A percentile compares a stretch with the other conserved stretches of the same genome.
phyloP scores from a whole-genome alignment of 2,113 vertebrate genomes.

The Anguilla japonica region DNA sequence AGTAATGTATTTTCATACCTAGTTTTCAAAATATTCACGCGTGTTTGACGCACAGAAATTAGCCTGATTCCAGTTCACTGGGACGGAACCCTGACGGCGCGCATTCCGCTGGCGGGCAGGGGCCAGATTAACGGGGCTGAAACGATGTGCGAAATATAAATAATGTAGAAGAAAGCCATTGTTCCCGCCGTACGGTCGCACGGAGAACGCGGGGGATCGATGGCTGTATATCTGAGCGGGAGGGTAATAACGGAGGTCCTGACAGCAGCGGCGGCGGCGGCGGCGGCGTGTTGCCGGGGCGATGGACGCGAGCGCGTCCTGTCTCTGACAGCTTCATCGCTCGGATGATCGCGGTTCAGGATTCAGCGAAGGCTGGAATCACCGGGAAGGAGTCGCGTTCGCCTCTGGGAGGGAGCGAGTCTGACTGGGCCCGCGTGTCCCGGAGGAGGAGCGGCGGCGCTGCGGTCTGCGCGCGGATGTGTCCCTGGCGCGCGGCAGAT shows the following conservation, averaged over 20 bases:
- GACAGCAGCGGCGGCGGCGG: constrained; percentile 24
- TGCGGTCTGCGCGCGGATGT: constrained; percentile 4
- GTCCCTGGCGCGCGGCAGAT: constrained; percentile 54
- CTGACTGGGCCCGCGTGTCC: constrained; percentile 37
- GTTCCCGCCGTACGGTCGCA: not conserved
- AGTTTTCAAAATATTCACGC: not conserved
- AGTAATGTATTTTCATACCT: no score
- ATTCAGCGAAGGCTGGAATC: not conserved
- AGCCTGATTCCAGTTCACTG: not conserved
- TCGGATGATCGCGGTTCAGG: not conserved
- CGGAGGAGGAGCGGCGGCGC: constrained; percentile 31
- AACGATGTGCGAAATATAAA: not conserved
- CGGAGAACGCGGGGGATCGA: constrained; percentile 12
- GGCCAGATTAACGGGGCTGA: not conserved
- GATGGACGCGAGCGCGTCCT: constrained; percentile 50
- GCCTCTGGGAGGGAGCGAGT: not conserved
- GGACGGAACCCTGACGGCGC: not conserved
- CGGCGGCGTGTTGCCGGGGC: constrained; percentile 26
- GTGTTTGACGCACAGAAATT: not conserved
- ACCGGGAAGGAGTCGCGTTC: not conserved
- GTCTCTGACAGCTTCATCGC: not conserved
- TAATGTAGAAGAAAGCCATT: not conserved
- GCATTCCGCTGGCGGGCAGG: not conserved
- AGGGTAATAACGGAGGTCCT: constrained; percentile 20
- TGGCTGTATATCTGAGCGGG: constrained; percentile 26